phyloP scores from a whole-genome alignment of 1,140 invertebrate genomes.

The Marisa cornuarietis region DNA sequence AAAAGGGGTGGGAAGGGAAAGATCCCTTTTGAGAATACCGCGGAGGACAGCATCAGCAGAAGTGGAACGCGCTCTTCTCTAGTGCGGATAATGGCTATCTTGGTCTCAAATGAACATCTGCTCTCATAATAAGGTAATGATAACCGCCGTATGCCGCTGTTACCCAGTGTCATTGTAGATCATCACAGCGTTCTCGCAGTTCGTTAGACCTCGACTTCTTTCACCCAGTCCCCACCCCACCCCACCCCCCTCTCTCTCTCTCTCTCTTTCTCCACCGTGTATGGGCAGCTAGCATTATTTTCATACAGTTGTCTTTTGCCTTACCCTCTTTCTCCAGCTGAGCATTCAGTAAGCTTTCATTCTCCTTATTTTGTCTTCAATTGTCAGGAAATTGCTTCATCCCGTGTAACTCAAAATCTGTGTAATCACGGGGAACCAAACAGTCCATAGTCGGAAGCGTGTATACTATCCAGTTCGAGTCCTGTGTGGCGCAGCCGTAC shows the following conservation, averaged over 20 bases:
- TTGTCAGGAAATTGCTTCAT: not conserved
- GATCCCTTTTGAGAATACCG: no score
- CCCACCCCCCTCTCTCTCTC: not conserved
- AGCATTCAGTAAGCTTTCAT: not conserved
- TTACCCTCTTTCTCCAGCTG: not conserved
- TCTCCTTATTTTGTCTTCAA: not conserved
- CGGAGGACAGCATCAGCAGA: no score
- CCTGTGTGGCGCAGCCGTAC: no score
- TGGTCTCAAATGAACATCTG: no score
- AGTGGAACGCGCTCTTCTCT: no score
- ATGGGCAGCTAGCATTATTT: not conserved
- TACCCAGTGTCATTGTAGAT: no score
- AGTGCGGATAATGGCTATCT: no score
- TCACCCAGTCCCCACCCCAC: not conserved
- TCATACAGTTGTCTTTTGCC: not conserved
- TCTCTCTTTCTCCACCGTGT: not conserved
- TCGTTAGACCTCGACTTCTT: not conserved
- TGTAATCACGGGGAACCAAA: not conserved
- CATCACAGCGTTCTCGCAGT: not conserved
- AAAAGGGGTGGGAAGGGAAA: no score
- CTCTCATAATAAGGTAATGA: no score
- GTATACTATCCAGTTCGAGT: not conserved
- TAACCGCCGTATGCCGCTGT: no score
- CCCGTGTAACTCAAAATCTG: not conserved
- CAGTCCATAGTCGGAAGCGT: not conserved